A percentile compares a stretch with the other conserved stretches of the same genome.
Conservation (phyloP, 2,888 invertebrate species). For the Sphaeridia pumilis region DNA sequence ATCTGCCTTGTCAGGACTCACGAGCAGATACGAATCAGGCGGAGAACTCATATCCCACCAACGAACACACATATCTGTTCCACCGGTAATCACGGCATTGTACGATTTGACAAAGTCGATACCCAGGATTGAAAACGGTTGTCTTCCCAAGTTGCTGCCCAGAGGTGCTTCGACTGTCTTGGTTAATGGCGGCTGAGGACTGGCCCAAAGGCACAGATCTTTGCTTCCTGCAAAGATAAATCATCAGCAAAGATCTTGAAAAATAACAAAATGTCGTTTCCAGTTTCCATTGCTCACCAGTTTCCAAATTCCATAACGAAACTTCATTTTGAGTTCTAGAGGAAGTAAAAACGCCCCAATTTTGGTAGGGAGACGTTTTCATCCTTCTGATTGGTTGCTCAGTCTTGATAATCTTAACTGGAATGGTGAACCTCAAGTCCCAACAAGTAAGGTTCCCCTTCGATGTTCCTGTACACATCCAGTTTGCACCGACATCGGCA, state of each 20-base stretch:
- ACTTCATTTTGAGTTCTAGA: conserved; percentile 77
- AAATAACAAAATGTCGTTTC: neutral
- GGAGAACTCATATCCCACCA: conserved; percentile 79
- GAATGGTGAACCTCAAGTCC: conserved; percentile 67
- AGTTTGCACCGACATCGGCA: conserved; percentile 63
- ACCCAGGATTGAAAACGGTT: conserved; percentile 30
- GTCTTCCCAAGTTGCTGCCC: conserved; percentile 19
- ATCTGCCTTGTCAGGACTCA: conserved; percentile 33
- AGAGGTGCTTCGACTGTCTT: conserved; percentile 40
- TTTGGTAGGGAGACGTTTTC: conserved; percentile 58
- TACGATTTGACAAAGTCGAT: conserved; percentile 31
- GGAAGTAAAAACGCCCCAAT: conserved; percentile 64
- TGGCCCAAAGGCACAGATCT: conserved; percentile 70
- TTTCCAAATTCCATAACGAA: conserved; percentile 77
- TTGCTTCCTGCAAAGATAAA: conserved; percentile 44
- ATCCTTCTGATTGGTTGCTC: conserved; percentile 54
- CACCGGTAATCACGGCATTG: conserved; percentile 57
- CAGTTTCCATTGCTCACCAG: conserved; percentile 38
- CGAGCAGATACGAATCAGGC: conserved; percentile 58
- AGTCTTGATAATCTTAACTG: conserved; percentile 31
- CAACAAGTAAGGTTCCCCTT: conserved; percentile 78
- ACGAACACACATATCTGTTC: conserved; percentile 79
- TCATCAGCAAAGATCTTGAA: neutral
- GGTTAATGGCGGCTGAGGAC: conserved; percentile 60
- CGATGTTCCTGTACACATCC: conserved; percentile 79